These are phyloP conservation scores for Rafetus swinhoei DNA, from an alignment of 2,113 vertebrate species.

Conservation along the genomic window DNA sequence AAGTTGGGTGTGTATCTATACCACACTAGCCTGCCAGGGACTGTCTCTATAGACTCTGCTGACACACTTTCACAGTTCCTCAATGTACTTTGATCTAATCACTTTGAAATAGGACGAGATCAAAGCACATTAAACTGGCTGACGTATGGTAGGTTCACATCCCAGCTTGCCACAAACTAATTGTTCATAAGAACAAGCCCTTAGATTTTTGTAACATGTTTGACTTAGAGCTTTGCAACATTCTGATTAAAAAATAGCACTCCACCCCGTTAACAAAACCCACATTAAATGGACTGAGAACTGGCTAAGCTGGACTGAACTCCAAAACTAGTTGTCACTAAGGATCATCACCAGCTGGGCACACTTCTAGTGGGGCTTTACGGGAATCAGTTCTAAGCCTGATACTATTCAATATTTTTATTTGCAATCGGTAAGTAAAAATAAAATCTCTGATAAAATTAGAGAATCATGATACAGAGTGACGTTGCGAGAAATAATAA, in stretches of 20 bases:
- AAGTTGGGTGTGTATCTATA: no score
- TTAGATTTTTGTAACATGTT: not conserved
- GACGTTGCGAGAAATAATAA: not conserved
- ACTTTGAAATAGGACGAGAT: no score
- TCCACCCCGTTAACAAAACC: not conserved
- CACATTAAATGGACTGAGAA: not conserved
- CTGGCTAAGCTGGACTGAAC: not conserved
- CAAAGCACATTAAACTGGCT: no score
- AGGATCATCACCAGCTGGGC: not conserved
- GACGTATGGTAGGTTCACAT: no score
- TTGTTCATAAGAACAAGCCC: no score
- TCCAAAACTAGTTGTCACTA: not conserved
- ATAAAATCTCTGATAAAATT: not conserved
- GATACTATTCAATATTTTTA: not conserved
- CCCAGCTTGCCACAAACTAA: no score
- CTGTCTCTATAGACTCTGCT: no score
- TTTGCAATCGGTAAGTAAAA: not conserved
- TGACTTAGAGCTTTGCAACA: not conserved
- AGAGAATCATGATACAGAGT: not conserved
- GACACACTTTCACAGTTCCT: no score
- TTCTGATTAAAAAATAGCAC: not conserved
- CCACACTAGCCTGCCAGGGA: no score
- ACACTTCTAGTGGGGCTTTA: not conserved
- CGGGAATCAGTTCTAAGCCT: not conserved
- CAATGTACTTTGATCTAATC: no score